phyloP scores from a whole-genome alignment of 1,140 invertebrate species.

The Penaeus vannamei region DNA sequence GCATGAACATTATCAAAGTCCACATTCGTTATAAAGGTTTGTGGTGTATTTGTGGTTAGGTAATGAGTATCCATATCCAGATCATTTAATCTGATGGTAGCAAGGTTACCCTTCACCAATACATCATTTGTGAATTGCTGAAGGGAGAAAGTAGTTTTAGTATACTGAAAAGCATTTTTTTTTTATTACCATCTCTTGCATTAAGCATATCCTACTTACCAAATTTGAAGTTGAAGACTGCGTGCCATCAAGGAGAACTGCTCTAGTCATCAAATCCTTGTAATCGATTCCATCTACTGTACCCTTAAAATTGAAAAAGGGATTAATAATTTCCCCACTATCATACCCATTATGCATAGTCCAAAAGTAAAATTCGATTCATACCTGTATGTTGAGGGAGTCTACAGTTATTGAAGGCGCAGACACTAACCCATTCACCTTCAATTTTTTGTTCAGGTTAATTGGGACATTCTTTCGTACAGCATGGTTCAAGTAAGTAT shows the following conservation, averaged over 20 bases:
- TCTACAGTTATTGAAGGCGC: conserved; percentile 16
- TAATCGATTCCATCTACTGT: conserved; percentile 35
- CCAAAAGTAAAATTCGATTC: not conserved
- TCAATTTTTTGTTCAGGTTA: not conserved
- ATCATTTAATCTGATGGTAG: not conserved
- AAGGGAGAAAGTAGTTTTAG: not conserved
- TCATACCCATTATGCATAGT: not conserved
- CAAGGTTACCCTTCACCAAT: not conserved
- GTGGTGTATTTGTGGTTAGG: conserved; percentile 17
- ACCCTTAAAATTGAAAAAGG: conserved; percentile 16
- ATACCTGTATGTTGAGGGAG: not conserved
- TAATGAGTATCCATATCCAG: not conserved
- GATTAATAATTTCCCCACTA: no score
- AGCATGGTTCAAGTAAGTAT: not conserved
- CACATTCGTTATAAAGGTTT: not conserved
- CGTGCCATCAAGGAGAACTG: not conserved
- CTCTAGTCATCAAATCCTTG: not conserved
- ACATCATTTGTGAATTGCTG: conserved; percentile 18
- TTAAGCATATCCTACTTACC: no score
- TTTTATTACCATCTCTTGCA: no score
- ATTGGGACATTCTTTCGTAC: not conserved
- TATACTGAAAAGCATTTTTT: no score
- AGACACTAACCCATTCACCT: conserved; percentile 1
- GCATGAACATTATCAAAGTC: not conserved
- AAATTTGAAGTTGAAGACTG: conserved; percentile 5